Base-by-base conservation (phyloP, 2,888 invertebrate genomes). In the Stenolophus ochropezus region DNA sequence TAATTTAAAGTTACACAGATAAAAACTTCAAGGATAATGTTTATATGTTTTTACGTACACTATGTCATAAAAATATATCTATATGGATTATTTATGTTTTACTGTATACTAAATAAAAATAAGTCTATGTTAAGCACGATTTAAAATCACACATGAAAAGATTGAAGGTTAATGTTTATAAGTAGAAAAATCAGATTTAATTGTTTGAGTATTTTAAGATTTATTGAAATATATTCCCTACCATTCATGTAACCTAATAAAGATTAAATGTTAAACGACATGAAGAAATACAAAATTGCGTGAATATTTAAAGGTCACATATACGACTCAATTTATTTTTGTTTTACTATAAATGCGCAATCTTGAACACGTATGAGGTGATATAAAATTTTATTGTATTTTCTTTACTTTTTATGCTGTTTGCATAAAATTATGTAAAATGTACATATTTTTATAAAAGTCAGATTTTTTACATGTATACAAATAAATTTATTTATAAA, bases 281-380 rank as follows among this genome's bases (percentile, higher is more conserved):
- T 49, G n/a, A 49, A 49, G n/a, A 16, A 49, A 49, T 49, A 49
- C 49, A 49, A 49, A 49, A 49, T 49, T 49, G 49, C n/a, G 49
- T 49, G 1, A 49, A 49, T 49, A 49, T 49, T 49, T 8, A 33
- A 33, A 33, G 33, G 33, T 33, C 33, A 33, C 4, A 2, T 1
- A 2, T 2, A 1, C 1, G 8, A 33, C 4, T 1, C 6, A 33
- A 2, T 33, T 33, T 33, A 3, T 33, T 33, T 33, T 33, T 33
- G 33, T 33, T 33, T 33, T 33, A n/a, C n/a, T n/a, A 4, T 33
- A 8, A 33, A 33, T 33, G 33, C 33, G 8, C 33, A 33, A 33
- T 33, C 33, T 33, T 2, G 33, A 33, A 8, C 1, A 33, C 33
- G 8, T 33, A 33, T 33, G 33, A 33, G 8, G 8, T 8, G 8